A percentile compares a stretch with the other conserved stretches of the same genome.
Evolutionary conservation across 2,797 vertebrate genomes (phyloP).

Genomic region (Myotis daubentonii): DNA sequence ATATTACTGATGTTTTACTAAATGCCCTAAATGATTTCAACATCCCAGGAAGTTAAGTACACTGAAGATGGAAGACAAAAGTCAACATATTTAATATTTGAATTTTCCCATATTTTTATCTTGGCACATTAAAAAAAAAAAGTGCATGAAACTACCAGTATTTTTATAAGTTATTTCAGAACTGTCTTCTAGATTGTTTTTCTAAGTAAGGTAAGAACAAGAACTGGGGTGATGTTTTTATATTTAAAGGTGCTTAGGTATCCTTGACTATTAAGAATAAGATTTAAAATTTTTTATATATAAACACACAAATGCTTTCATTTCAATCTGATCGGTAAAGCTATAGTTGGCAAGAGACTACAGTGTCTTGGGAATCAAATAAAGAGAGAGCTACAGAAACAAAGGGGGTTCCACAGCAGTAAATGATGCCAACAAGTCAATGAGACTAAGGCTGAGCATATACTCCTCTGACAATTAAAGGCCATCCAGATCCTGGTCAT

Average conservation of each 20-base stretch:
- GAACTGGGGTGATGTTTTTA: neutral
- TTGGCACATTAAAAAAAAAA: neutral
- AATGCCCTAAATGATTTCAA: constrained; percentile 7
- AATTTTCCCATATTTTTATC: constrained; percentile 22
- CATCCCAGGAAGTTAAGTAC: neutral
- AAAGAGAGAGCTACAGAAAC: neutral
- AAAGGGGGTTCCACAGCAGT: neutral
- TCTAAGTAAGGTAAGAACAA: neutral
- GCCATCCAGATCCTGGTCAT: neutral
- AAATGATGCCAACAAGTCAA: neutral
- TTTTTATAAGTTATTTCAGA: constrained; percentile 31
- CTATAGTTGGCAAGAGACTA: constrained; percentile 6
- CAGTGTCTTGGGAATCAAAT: neutral
- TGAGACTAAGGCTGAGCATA: neutral
- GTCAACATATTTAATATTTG: constrained; percentile 6
- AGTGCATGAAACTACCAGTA: neutral
- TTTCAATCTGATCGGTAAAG: neutral
- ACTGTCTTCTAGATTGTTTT: constrained; percentile 1
- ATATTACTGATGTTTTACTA: neutral
- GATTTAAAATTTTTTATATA: constrained; percentile 3
- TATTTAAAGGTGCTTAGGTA: constrained; percentile 32
- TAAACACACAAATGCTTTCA: neutral
- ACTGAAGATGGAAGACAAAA: neutral
- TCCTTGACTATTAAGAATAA: neutral
- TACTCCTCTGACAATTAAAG: neutral